These are phyloP conservation scores for Pelodytes ibericus DNA, from an alignment of 2,797 vertebrate genomes.

Conservation along the genomic window DNA sequence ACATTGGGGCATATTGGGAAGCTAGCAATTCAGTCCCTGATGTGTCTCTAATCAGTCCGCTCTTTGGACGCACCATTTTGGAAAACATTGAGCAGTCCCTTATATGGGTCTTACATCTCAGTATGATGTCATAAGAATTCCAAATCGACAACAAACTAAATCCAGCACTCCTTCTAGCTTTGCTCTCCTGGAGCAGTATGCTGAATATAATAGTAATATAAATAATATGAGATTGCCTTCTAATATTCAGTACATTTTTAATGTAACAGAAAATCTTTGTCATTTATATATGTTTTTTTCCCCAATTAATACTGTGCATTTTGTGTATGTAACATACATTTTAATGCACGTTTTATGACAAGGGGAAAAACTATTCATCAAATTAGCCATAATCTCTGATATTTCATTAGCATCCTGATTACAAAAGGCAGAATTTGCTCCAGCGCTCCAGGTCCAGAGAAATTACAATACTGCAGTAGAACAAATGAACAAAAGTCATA, in stretches of 20 bases:
- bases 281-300: constrained; percentile 14
- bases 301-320: constrained; percentile 30
- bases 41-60: too few relatives aligned
- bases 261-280: constrained; percentile 1
- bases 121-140: too few relatives aligned
- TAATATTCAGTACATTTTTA: constrained; percentile 27
- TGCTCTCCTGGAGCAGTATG: not conserved
- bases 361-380: constrained; percentile 29
- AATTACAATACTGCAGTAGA: constrained; percentile 4
- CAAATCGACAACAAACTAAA: too few relatives aligned
- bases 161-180: too few relatives aligned
- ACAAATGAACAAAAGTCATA: not conserved
- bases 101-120: too few relatives aligned
- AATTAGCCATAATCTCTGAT: constrained; percentile 13
- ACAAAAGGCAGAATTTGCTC: constrained; percentile 6
- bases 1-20: too few relatives aligned
- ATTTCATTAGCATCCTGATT: constrained; percentile 14
- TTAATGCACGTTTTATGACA: constrained; percentile 43
- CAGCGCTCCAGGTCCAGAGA: not conserved
- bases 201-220: not conserved
- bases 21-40: too few relatives aligned
- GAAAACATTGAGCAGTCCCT: too few relatives aligned
- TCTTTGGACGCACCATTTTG: too few relatives aligned
- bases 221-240: constrained; percentile 8
- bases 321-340: constrained; percentile 30